Conservation (phyloP, 2,113 vertebrate species). For the Tychaedon coryphoeus region DNA sequence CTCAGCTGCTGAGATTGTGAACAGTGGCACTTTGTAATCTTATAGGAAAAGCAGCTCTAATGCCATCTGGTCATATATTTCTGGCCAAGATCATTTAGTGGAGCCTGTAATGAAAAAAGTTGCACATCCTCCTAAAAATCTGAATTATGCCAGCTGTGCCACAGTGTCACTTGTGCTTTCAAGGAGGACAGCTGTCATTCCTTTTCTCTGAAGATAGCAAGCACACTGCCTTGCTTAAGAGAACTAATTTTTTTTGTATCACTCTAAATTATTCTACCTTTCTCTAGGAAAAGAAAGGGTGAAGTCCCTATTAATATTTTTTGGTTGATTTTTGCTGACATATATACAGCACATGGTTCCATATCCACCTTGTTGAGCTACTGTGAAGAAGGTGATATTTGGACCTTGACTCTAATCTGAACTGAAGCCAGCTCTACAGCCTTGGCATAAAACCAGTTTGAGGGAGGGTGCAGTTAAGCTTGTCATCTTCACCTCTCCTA, state of each 20-base stretch:
- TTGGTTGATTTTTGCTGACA: not conserved
- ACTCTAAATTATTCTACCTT: not conserved
- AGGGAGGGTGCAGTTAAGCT: not conserved
- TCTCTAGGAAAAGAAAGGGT: not conserved
- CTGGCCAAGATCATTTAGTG: slow-evolving; percentile 46
- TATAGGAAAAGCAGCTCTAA: slow-evolving; percentile 38
- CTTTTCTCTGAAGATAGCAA: not conserved
- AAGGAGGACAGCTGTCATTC: slow-evolving; percentile 36
- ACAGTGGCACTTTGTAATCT: slow-evolving; percentile 58
- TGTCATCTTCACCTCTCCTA: not conserved
- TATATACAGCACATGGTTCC: not conserved
- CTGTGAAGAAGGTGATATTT: not conserved
- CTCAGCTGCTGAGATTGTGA: slow-evolving; percentile 49
- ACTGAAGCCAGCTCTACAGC: not conserved
- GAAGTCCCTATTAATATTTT: not conserved
- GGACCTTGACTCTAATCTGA: not conserved
- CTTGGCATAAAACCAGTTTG: not conserved
- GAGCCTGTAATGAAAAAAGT: slow-evolving; percentile 46
- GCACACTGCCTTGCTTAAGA: not conserved
- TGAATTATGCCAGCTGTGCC: slow-evolving; percentile 49
- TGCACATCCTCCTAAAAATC: slow-evolving; percentile 12
- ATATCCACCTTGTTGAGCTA: not conserved
- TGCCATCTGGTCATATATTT: slow-evolving; percentile 52
- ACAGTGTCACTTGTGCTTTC: not conserved
- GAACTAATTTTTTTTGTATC: not conserved